These are phyloP conservation scores for Anoplolepis gracilipes DNA, from an alignment of 1,140 invertebrate species.

Conservation along the genomic window DNA sequence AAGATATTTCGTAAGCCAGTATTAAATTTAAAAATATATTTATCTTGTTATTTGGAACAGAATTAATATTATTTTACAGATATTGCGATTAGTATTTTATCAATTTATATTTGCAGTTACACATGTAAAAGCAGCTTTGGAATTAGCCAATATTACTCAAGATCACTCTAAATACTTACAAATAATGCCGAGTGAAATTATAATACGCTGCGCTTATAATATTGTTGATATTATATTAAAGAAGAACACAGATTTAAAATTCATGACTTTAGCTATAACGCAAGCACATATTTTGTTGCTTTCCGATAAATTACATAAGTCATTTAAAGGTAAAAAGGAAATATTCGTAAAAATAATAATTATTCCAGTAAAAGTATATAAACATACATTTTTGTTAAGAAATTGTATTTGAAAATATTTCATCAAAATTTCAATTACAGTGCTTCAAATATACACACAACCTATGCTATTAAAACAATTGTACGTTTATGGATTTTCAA, in stretches of 20 bases:
- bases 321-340: constrained; percentile 10
- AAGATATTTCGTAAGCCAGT: neutral
- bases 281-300: constrained; percentile 60
- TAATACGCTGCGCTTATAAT: constrained; percentile 51
- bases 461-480: constrained; percentile 54
- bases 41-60: neutral
- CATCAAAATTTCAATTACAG: constrained; percentile 45
- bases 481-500: constrained; percentile 55
- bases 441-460: constrained; percentile 47
- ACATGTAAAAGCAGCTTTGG: constrained; percentile 61
- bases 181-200: constrained; percentile 4
- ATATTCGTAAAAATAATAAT: constrained; percentile 26
- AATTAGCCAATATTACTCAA: constrained; percentile 60
- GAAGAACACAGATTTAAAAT: constrained; percentile 32
- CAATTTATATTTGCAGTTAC: constrained; percentile 43
- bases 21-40: neutral
- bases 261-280: constrained; percentile 58
- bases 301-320: constrained; percentile 31
- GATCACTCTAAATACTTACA: no score
- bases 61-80: neutral
- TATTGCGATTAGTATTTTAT: neutral
- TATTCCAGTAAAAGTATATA: neutral
- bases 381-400: neutral
- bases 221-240: constrained; percentile 58
- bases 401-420: neutral